A percentile compares a stretch with the other conserved stretches of the same genome.
Conservation (phyloP, 1,140 invertebrate genomes). For the Drosophila hydei region DNA sequence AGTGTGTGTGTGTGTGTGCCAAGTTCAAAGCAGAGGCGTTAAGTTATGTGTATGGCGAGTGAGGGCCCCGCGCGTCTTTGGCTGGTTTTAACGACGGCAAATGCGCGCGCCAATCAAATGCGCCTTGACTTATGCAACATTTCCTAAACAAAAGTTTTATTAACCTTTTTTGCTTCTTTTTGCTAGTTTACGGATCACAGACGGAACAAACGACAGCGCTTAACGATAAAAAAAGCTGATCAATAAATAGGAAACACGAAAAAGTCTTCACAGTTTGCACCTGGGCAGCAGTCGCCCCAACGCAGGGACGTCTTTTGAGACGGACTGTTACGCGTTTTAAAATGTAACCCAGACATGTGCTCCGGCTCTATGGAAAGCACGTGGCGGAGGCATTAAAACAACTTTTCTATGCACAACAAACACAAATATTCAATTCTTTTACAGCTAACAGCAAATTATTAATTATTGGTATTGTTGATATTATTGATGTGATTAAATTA, state of each 20-base stretch:
- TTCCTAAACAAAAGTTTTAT: conserved; percentile 35
- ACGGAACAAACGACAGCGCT: conserved; percentile 4
- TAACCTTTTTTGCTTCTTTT: too few species aligned
- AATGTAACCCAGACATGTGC: conserved; percentile 96
- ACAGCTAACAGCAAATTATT: neutral
- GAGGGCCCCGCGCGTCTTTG: conserved; percentile 15
- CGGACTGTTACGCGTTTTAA: conserved; percentile 97
- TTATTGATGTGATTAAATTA: neutral
- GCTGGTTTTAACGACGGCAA: conserved; percentile 59
- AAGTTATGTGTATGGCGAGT: conserved; percentile 34
- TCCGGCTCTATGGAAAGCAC: conserved; percentile 71
- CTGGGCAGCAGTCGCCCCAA: conserved; percentile 94
- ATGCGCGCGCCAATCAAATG: conserved; percentile 79
- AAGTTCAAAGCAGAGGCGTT: conserved; percentile 70
- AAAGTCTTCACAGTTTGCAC: neutral
- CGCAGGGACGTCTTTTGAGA: conserved; percentile 97
- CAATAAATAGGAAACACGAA: conserved; percentile 20
- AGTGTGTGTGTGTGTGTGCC: conserved; percentile 28
- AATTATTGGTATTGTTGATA: too few species aligned
- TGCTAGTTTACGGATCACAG: conserved; percentile 38
- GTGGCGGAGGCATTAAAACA: conserved; percentile 64
- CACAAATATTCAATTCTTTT: neutral
- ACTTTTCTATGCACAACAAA: conserved; percentile 23
- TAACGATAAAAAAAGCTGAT: conserved; percentile 5
- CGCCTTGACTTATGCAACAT: conserved; percentile 77